These are phyloP conservation scores for Drosophila kikkawai DNA, from an alignment of 1,140 invertebrate species.

Conservation along the genomic window DNA sequence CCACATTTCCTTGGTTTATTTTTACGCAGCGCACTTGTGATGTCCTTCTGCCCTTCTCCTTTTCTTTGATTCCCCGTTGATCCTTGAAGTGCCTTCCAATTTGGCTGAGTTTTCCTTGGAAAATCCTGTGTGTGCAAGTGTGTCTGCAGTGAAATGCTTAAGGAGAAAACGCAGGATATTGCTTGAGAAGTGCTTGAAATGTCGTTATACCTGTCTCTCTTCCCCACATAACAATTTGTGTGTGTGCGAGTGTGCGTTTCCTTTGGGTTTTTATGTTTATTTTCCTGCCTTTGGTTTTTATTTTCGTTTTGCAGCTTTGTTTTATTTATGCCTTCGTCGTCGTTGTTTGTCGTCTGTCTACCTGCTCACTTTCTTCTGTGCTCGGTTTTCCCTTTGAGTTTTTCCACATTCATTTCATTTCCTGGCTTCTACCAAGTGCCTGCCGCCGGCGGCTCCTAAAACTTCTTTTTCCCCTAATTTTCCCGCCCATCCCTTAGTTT, in stretches of 20 bases:
- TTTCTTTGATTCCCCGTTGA: conserved; percentile 19
- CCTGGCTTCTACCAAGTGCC: conserved; percentile 53
- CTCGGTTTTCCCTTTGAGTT: conserved; percentile 68
- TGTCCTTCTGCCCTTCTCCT: conserved; percentile 1
- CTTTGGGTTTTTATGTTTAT: conserved; percentile 57
- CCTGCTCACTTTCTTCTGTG: conserved; percentile 31
- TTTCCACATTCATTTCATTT: conserved; percentile 76
- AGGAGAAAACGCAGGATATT: conserved; percentile 40
- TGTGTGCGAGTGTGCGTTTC: conserved; percentile 28
- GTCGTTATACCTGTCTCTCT: conserved; percentile 1
- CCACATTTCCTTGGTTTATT: conserved; percentile 17
- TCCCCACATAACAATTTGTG: conserved; percentile 12
- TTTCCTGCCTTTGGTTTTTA: conserved; percentile 61
- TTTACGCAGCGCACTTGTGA: conserved; percentile 4
- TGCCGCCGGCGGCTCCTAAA: conserved; percentile 26
- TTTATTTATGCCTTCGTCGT: conserved; percentile 63
- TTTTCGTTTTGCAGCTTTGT: conserved; percentile 58
- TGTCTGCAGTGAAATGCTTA: conserved; percentile 38
- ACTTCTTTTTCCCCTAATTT: conserved; percentile 19
- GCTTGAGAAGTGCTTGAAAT: conserved; percentile 45
- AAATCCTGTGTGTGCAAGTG: conserved; percentile 18
- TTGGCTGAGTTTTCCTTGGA: conserved; percentile 45
- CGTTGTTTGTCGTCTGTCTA: conserved; percentile 34
- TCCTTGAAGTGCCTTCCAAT: conserved; percentile 56
- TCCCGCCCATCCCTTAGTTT: conserved; percentile 1